Evolutionary conservation across 2,888 invertebrate species (phyloP), one percentile per base, ranked within the genome.

Genomic region (Drosophila pseudotalamancana): DNA sequence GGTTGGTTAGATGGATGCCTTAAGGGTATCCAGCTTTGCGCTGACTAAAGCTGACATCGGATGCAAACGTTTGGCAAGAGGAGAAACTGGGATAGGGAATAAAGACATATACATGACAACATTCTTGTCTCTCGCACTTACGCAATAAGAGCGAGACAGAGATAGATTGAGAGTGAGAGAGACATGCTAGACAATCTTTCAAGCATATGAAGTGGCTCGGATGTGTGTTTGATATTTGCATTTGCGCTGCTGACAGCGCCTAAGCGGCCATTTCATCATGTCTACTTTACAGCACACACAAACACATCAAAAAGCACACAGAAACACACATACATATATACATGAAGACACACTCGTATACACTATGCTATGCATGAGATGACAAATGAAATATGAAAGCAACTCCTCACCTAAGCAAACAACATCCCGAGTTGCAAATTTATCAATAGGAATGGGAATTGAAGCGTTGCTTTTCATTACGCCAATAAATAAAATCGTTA

Each of bases 251-350:
- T 83, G 83, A 80, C 80, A 83, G 73, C 55, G 80, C 83, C 84
- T 86, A 81, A 81, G 78, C 85, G 78, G 67, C 75, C 87, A 87
- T 84, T 81, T 87, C 81, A 87, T 84, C 87, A 77, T 74, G 82
- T 81, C 85, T 81, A 64, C 85, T 87, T 73, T 73, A 49, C 64
- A 75, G 48, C 59, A 35, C 32, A 61, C 57, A 42, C 40, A 34
- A 31, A 18, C 29, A 48, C 21, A 54, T n/a, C n/a, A n/a, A n/a
- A n/a, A n/a, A n/a, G n/a, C n/a, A 51, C n/a, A 12, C 23, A 23
- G 12, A 23, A 32, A 45, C 25, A 12, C 11, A 37, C 40, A 54
- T 12, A 8, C 11, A 40, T 27, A 25, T 8, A 19, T 8, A 32
- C 14, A n/a, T 27, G n/a, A 6, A 32, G 4, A 48, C n/a, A 46